Percentiles rank a stretch among this genome's conserved stretches.
Evolutionary conservation across 1,140 invertebrate genomes (phyloP).

Genomic region (Bombus sylvicola): DNA sequence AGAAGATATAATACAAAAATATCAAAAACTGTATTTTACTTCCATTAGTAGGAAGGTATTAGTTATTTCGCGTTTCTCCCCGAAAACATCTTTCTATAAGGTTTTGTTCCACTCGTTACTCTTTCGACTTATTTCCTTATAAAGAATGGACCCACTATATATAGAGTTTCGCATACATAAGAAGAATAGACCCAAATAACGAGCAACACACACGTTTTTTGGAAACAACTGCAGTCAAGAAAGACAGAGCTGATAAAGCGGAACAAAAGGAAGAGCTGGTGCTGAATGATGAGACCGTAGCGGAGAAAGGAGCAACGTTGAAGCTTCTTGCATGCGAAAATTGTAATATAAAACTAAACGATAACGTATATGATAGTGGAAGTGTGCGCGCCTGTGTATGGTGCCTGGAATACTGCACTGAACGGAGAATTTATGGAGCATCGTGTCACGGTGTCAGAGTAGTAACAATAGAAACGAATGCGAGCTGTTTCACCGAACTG

Average conservation of each 20-base stretch:
- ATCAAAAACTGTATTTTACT: too few relatives aligned
- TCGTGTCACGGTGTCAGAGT: conserved; percentile 20
- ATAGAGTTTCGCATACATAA: neutral
- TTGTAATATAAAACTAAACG: neutral
- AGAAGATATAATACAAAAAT: too few relatives aligned
- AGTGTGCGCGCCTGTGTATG: neutral
- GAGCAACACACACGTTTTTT: neutral
- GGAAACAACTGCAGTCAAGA: neutral
- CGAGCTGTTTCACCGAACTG: neutral
- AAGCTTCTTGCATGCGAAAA: neutral
- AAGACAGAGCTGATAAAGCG: neutral
- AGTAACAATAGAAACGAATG: conserved; percentile 26
- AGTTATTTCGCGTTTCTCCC: neutral
- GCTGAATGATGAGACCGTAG: too few relatives aligned
- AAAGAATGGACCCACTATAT: neutral
- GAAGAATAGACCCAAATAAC: neutral
- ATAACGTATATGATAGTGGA: neutral
- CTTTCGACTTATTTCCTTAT: neutral
- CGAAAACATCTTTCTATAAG: neutral
- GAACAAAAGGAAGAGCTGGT: neutral
- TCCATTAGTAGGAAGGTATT: neutral
- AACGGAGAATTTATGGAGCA: conserved; percentile 12
- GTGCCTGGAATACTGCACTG: neutral
- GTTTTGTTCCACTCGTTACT: neutral
- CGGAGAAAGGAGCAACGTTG: neutral